Conservation (phyloP, 2,888 invertebrate genomes). For the Scotopteryx bipunctaria region DNA sequence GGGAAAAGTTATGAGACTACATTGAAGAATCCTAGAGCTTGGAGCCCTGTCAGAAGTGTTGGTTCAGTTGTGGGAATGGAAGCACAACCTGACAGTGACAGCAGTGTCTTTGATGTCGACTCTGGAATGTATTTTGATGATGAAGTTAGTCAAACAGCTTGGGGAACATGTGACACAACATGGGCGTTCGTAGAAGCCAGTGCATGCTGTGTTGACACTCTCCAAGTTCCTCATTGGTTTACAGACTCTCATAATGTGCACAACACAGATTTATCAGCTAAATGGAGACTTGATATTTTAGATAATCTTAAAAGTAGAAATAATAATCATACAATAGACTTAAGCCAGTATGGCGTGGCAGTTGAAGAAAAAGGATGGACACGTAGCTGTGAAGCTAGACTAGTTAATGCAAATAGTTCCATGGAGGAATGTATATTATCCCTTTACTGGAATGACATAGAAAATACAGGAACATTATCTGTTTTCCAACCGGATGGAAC, state of each 20-base stretch:
- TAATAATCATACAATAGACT: conserved; percentile 72
- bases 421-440: conserved; percentile 91
- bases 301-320: conserved; percentile 86
- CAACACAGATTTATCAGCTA: conserved; percentile 86
- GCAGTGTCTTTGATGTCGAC: conserved; percentile 91
- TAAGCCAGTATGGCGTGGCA: conserved; percentile 88
- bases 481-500: conserved; percentile 91
- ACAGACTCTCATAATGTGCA: conserved; percentile 83
- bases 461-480: conserved; percentile 89
- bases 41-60: conserved; percentile 94
- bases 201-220: conserved; percentile 89
- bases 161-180: conserved; percentile 91
- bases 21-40: conserved; percentile 91
- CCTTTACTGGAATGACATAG: conserved; percentile 90
- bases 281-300: conserved; percentile 90
- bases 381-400: conserved; percentile 91
- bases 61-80: conserved; percentile 93
- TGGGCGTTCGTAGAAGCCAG: conserved; percentile 93
- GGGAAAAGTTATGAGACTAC: conserved; percentile 88
- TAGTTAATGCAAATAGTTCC: conserved; percentile 78
- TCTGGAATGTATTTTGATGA: conserved; percentile 92
- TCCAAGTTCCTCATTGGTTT: conserved; percentile 91
- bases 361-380: conserved; percentile 94
- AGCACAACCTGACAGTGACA: conserved; percentile 93
- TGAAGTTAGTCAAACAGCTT: conserved; percentile 88